Evolutionary conservation across 2,888 invertebrate species (phyloP).

Genomic region (Aproaerema taeniolella): DNA sequence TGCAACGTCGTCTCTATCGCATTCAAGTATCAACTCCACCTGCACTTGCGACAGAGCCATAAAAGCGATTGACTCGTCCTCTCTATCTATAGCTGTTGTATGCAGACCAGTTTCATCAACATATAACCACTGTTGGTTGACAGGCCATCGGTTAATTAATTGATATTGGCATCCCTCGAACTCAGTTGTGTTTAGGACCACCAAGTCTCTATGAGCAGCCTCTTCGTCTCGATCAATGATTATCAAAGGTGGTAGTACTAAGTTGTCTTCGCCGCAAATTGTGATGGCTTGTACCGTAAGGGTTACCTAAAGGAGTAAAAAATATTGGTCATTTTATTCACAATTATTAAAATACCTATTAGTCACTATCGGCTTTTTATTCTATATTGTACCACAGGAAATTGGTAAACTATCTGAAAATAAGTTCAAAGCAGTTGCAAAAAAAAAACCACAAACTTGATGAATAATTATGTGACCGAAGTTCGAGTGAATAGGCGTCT

Average conservation of each 20-base stretch:
- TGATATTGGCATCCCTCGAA: conserved; percentile 44
- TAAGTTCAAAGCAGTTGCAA: too few species aligned
- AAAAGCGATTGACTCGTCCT: conserved; percentile 59
- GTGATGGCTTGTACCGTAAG: conserved; percentile 42
- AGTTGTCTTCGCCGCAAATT: conserved; percentile 34
- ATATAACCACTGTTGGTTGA: conserved; percentile 55
- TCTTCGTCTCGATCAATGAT: conserved; percentile 61
- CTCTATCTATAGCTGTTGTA: conserved; percentile 55
- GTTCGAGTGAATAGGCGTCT: too few species aligned
- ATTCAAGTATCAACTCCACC: conserved; percentile 55
- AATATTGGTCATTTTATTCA: too few species aligned
- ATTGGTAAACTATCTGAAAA: too few species aligned
- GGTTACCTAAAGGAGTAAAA: conserved; percentile 38
- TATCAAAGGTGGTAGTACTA: conserved; percentile 48
- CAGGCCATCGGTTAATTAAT: conserved; percentile 57
- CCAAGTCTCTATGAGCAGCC: conserved; percentile 44
- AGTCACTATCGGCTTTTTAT: too few species aligned
- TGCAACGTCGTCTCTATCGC: conserved; percentile 32
- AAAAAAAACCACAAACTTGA: too few species aligned
- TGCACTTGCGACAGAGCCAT: conserved; percentile 69
- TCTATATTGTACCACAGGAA: too few species aligned
- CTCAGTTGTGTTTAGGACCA: conserved; percentile 34
- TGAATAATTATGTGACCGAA: too few species aligned
- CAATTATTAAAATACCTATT: too few species aligned
- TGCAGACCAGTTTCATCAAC: conserved; percentile 55